phyloP scores from a whole-genome alignment of 1,140 invertebrate genomes.

The Eriocheir sinensis region DNA sequence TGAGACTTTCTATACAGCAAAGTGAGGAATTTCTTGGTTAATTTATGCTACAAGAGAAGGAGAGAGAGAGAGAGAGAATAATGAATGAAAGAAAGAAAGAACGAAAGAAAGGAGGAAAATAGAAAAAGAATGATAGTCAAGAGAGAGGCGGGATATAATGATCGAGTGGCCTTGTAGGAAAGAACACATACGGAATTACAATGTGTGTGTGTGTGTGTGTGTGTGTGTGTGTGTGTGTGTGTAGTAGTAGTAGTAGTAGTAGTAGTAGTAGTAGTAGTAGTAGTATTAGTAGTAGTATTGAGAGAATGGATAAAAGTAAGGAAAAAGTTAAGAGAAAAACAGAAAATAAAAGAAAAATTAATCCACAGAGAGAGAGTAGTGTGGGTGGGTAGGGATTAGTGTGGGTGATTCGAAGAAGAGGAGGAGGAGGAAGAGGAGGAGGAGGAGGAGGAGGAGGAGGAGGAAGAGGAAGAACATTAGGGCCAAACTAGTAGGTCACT shows the following conservation, averaged over 20 bases:
- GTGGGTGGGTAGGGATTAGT: no score
- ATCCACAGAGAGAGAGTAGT: neutral
- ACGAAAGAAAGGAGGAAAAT: neutral
- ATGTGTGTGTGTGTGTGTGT: constrained; percentile 6
- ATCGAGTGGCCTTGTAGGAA: neutral
- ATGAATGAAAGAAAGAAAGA: neutral
- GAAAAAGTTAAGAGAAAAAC: neutral
- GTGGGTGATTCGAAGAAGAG: neutral
- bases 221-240: no score
- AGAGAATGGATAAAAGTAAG: neutral
- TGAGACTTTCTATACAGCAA: no score
- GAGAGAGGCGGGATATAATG: neutral
- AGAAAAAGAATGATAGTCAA: neutral
- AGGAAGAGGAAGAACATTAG: neutral
- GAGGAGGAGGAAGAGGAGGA: no score
- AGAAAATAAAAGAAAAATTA: neutral
- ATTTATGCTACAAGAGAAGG: no score
- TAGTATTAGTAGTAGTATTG: neutral
- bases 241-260: no score
- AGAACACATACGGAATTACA: neutral
- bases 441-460: neutral
- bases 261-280: no score
- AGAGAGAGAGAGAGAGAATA: neutral
- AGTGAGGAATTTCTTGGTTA: no score
- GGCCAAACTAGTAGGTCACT: neutral